Evolutionary conservation across 37 sponge, comb jelly and placozoan species (phyloP).

Genomic region (Crambe crambe): DNA sequence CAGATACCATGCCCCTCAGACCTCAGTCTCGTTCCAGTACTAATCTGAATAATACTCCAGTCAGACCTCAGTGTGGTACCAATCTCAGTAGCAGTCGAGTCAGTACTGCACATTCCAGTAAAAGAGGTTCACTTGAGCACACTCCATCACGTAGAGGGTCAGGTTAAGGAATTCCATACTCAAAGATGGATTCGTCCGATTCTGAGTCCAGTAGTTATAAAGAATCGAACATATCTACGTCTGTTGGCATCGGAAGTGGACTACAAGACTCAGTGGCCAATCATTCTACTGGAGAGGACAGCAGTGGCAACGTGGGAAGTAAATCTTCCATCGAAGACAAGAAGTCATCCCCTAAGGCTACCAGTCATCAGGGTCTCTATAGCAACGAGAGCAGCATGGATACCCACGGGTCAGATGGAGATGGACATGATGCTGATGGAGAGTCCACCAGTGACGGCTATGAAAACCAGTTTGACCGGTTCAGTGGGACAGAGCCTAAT

Average conservation of each 20-base stretch:
- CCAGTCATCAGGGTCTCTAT: conserved; percentile 1
- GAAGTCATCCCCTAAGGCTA: background rate
- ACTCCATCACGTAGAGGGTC: background rate
- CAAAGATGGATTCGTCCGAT: conserved; percentile 30
- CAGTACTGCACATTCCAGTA: background rate
- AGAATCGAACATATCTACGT: too few relatives aligned
- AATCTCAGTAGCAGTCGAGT: background rate
- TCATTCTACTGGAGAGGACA: background rate
- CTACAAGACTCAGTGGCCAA: background rate
- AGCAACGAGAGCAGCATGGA: conserved; percentile 36
- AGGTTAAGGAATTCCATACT: conserved; percentile 15
- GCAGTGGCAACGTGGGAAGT: background rate
- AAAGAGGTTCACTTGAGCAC: background rate
- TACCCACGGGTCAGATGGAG: conserved; percentile 1
- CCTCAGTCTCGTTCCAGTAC: background rate
- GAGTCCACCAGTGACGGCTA: conserved; percentile 23
- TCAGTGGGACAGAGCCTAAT: conserved; percentile 5
- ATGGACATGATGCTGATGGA: conserved; percentile 31
- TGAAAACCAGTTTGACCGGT: background rate
- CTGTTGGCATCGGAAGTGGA: background rate
- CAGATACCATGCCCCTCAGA: background rate
- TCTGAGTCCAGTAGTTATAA: conserved; percentile 12
- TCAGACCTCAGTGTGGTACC: background rate
- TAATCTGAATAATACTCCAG: background rate
- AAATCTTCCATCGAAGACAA: background rate